These are phyloP conservation scores for Orientallactaga sibirica DNA, from an alignment of 2,797 vertebrate species.

Conservation along the genomic window DNA sequence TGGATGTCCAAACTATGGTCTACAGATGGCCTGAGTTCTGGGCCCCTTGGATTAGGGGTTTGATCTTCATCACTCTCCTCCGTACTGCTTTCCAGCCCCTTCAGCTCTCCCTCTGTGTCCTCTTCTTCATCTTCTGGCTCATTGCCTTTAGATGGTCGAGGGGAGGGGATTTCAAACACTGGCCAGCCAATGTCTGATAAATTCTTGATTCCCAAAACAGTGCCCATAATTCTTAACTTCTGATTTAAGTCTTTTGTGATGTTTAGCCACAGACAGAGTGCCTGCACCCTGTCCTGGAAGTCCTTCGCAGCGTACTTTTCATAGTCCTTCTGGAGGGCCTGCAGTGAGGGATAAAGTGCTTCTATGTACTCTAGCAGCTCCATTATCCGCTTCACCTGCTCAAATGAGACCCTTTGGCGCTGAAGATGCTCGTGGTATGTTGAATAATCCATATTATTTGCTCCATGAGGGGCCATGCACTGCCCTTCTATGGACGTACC, in stretches of 20 bases:
- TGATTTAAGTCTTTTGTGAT: slow-evolving; percentile 99
- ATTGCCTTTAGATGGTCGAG: slow-evolving; percentile 92
- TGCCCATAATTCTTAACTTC: slow-evolving; percentile 99
- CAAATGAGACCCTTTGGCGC: slow-evolving; percentile 95
- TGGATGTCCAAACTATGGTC: slow-evolving; percentile 85
- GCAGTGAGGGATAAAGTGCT: slow-evolving; percentile 97
- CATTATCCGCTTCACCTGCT: slow-evolving; percentile 98
- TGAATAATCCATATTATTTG: slow-evolving; percentile 88
- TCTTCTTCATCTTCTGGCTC: slow-evolving; percentile 91
- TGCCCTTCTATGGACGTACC: slow-evolving; percentile 87
- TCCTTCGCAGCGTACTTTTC: slow-evolving; percentile 97
- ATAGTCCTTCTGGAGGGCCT: slow-evolving; percentile 98
- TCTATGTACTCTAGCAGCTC: slow-evolving; percentile 97
- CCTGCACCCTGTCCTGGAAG: slow-evolving; percentile 99
- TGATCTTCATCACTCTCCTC: slow-evolving; percentile 93
- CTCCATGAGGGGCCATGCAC: slow-evolving; percentile 82
- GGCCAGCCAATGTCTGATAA: slow-evolving; percentile 98
- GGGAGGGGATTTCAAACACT: slow-evolving; percentile 98
- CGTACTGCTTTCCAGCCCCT: slow-evolving; percentile 91
- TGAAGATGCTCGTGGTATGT: slow-evolving; percentile 95
- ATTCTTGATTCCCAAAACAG: slow-evolving; percentile 96
- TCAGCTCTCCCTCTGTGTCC: slow-evolving; percentile 90
- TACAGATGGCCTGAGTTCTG: slow-evolving; percentile 77
- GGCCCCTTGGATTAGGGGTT: slow-evolving; percentile 68
- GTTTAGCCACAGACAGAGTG: slow-evolving; percentile 99